Evolutionary conservation across 2,797 vertebrate species (phyloP).

Genomic region (Saxicola maurus): DNA sequence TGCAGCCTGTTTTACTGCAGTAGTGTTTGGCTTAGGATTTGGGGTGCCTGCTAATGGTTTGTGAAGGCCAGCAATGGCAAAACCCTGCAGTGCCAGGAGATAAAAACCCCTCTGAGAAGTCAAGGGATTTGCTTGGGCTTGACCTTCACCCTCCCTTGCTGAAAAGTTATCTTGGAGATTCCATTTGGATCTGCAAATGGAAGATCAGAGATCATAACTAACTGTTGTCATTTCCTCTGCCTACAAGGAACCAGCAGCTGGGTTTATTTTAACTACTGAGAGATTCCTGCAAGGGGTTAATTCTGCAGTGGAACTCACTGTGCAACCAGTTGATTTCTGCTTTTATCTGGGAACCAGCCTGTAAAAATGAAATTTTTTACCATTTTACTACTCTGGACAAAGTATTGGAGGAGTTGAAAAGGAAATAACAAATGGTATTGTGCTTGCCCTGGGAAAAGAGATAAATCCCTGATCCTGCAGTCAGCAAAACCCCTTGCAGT

Average conservation of each 20-base stretch:
- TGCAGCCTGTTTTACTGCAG: conserved; percentile 46
- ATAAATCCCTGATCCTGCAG: not conserved
- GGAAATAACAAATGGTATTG: not conserved
- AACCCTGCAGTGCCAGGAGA: not conserved
- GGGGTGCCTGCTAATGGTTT: conserved; percentile 45
- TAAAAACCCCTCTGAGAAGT: not conserved
- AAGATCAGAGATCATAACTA: not conserved
- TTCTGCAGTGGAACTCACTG: not conserved
- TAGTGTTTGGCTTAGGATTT: conserved; percentile 43
- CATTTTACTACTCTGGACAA: not conserved
- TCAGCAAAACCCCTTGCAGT: not conserved
- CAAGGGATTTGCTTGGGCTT: not conserved
- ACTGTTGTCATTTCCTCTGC: conserved; percentile 20
- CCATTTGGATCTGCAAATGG: not conserved
- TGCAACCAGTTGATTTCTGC: not conserved
- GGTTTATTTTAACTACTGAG: conserved; percentile 36
- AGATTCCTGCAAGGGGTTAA: not conserved
- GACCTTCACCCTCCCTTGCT: not conserved
- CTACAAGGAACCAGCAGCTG: conserved; percentile 19
- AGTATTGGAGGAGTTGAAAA: not conserved
- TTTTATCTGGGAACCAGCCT: conserved; percentile 30
- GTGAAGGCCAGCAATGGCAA: not conserved
- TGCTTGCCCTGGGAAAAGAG: conserved; percentile 6
- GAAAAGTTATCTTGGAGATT: not conserved
- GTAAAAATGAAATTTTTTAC: conserved; percentile 8